Base-by-base conservation (phyloP, 2,888 invertebrate genomes). In the Hofmannophila pseudospretella region DNA sequence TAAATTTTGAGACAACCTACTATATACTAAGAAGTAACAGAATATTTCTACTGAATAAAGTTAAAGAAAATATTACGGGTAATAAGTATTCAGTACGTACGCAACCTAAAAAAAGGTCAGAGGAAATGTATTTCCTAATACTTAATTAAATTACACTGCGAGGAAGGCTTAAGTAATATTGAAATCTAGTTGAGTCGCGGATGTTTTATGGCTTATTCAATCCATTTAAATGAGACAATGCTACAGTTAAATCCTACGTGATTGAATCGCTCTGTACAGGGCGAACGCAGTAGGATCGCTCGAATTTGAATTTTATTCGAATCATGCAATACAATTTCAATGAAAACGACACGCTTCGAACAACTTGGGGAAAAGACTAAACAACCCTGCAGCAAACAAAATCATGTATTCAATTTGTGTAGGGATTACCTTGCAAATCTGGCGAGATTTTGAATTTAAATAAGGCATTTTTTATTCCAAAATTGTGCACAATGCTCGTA, bases 351-450 rank as follows among this genome's bases (percentile, higher is more conserved):
- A 66, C 61, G 70, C 63, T 72, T 76, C 67, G 64, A 65, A 67
- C 67, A 65, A 47, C 47, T 46, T 11, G 45, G 39, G 47, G 54
- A 56, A 58, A 58, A 63, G 64, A 68, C 63, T 62, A 65, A 70
- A 66, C 59, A 67, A 69, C 65, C 61, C 58, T 42, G 61, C 58
- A 70, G 67, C 63, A 59, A 66, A 67, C 63, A 62, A 63, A 74
- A 74, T 76, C 73, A 66, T 68, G 78, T 77, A 77, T 79, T 76
- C 79, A 73, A 77, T 78, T 78, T 76, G 72, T 67, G 58, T 58
- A 52, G 46, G 71, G 75, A 75, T 77, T 75, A 75, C 72, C 47
- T 44, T 39, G 30, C 31, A 20, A 36, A 40, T 34, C 34, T 36
- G 12, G 39, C 9, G 32, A 39, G 11, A 36, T 39, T 34, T 32